Percentiles rank a stretch among this genome's conserved stretches.
Evolutionary conservation across 2,888 invertebrate genomes (phyloP).

Genomic region (Arenicola marina): DNA sequence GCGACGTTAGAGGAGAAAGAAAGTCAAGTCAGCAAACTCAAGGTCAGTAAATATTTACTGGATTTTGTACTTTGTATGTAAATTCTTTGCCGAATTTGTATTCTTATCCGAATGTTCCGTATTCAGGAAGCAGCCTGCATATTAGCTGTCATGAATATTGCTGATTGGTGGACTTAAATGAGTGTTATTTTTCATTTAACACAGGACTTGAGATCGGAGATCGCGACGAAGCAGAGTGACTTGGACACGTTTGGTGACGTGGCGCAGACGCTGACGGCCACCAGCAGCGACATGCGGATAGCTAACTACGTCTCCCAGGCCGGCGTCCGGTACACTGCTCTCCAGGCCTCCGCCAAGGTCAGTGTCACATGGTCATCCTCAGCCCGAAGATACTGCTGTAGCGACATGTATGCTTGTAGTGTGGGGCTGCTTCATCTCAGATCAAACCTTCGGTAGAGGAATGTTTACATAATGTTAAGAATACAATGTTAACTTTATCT

Average conservation of each 20-base stretch:
- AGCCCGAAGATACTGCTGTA: too few species aligned
- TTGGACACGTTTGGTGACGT: conserved; percentile 88
- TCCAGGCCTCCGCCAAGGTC: conserved; percentile 81
- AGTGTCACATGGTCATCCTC: too few species aligned
- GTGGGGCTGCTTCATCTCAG: too few species aligned
- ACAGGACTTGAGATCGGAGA: conserved; percentile 69
- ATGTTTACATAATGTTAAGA: too few species aligned
- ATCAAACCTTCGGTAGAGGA: too few species aligned
- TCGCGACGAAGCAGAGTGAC: conserved; percentile 80
- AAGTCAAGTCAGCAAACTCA: conserved; percentile 59
- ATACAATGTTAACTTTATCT: background rate
- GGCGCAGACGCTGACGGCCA: conserved; percentile 81
- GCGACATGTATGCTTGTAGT: too few species aligned
- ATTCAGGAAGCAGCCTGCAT: too few species aligned
- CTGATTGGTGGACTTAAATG: too few species aligned
- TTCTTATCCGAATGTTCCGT: too few species aligned
- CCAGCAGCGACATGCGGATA: conserved; percentile 77
- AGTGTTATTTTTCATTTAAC: too few species aligned
- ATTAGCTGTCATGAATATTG: too few species aligned
- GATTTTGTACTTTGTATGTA: background rate
- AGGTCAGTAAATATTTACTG: conserved; percentile 21
- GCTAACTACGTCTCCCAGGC: conserved; percentile 83
- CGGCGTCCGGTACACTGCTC: conserved; percentile 88
- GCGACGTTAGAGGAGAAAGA: conserved; percentile 50
- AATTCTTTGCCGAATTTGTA: too few species aligned